A percentile compares a stretch with the other conserved stretches of the same genome.
Evolutionary conservation across 1,140 invertebrate species (phyloP).

Genomic region (Pectinophora gossypiella): DNA sequence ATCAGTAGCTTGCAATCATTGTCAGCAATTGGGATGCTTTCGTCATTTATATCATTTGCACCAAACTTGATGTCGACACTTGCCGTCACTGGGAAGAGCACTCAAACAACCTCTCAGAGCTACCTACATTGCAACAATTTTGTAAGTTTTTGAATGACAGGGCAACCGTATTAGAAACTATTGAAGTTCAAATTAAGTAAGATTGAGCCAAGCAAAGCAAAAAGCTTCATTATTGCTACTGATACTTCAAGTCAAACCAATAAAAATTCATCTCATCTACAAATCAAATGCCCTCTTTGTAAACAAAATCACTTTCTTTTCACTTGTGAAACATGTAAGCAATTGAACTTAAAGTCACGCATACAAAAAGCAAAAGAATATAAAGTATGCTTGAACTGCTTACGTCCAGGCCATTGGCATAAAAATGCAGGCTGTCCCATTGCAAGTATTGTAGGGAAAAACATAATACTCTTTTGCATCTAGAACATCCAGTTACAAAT

Average conservation of each 20-base stretch:
- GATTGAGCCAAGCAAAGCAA: no score
- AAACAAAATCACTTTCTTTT: constrained; percentile 14
- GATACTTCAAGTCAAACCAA: no score
- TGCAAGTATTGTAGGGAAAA: constrained; percentile 20
- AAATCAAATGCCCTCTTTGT: constrained; percentile 10
- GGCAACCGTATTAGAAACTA: no score
- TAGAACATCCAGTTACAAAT: constrained; percentile 4
- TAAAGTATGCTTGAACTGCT: constrained; percentile 14
- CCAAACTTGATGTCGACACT: neutral
- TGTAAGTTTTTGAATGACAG: no score
- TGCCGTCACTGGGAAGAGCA: neutral
- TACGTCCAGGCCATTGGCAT: constrained; percentile 6
- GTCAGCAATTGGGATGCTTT: neutral
- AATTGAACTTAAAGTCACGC: constrained; percentile 2
- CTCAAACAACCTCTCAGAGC: no score
- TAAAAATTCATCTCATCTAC: neutral
- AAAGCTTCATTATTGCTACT: no score
- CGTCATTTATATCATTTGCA: neutral
- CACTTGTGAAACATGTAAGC: constrained; percentile 16
- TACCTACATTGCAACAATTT: no score
- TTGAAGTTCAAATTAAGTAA: no score
- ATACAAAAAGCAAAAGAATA: constrained; percentile 15
- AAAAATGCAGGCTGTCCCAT: constrained; percentile 11
- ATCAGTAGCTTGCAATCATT: no score
- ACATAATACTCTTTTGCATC: constrained; percentile 24